A percentile compares a stretch with the other conserved stretches of the same genome.
Evolutionary conservation across 1,140 invertebrate genomes (phyloP).

Genomic region (Meteorus sp.): DNA sequence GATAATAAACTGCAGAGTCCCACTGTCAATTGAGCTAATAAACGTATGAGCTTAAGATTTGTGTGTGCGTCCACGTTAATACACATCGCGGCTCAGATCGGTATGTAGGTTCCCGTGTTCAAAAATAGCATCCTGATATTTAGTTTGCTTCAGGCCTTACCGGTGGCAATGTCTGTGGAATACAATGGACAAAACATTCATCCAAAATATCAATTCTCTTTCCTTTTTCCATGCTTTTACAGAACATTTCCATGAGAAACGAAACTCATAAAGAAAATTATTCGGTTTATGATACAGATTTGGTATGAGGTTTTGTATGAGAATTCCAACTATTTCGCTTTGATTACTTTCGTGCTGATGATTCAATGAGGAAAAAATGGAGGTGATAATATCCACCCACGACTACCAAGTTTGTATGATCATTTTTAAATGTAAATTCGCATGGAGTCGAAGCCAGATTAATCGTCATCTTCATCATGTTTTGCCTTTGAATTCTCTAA

Average conservation of each 20-base stretch:
- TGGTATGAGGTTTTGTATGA: no score
- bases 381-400: not conserved
- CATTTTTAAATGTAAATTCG: not conserved
- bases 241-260: no score
- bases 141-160: conserved; percentile 31
- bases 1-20: conserved; percentile 18
- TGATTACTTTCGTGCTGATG: no score
- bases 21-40: conserved; percentile 31
- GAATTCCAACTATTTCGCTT: no score
- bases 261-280: no score
- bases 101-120: conserved; percentile 54
- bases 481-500: not conserved
- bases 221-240: not conserved
- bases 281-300: no score
- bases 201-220: not conserved
- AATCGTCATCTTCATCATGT: no score
- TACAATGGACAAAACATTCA: not conserved
- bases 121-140: conserved; percentile 56
- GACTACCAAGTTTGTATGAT: no score
- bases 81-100: conserved; percentile 29
- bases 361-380: no score
- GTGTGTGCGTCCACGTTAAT: not conserved
- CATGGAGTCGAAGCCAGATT: not conserved
- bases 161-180: conserved; percentile 13
- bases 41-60: conserved; percentile 23